phyloP scores from a whole-genome alignment of 1,140 invertebrate genomes.

The Cherax destructor region DNA sequence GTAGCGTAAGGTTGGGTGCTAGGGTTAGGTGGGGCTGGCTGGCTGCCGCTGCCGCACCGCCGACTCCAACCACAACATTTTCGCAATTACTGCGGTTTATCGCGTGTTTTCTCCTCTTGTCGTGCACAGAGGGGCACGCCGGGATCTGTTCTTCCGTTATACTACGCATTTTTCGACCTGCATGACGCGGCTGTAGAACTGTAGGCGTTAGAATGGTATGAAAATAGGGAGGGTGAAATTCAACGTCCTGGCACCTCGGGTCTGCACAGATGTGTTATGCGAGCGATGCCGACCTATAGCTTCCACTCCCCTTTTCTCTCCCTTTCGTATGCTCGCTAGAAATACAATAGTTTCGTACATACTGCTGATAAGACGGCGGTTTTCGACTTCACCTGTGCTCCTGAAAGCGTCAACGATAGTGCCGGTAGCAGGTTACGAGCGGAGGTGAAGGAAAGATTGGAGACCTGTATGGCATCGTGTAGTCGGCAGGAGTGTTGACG shows the following conservation, averaged over 20 bases:
- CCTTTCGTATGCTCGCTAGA: background rate
- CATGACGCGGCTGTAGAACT: background rate
- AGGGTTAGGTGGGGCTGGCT: conserved; percentile 53
- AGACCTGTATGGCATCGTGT: conserved; percentile 30
- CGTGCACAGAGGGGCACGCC: no score
- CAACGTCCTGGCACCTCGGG: conserved; percentile 58
- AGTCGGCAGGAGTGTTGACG: conserved; percentile 64
- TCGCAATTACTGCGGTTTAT: background rate
- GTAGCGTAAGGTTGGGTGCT: conserved; percentile 54
- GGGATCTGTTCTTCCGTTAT: no score
- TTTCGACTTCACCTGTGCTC: no score
- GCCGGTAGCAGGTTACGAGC: no score
- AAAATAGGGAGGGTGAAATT: background rate
- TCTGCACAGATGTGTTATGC: conserved; percentile 69
- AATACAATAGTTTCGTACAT: background rate
- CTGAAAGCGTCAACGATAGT: no score
- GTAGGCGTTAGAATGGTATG: background rate
- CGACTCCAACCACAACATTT: conserved; percentile 9
- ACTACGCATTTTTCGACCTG: no score
- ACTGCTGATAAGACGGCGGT: background rate
- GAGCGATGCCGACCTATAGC: conserved; percentile 31
- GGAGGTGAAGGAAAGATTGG: background rate
- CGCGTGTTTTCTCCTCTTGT: no score
- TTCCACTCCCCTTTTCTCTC: conserved; percentile 29
- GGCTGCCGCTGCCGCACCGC: conserved; percentile 3